Percentiles rank a stretch among this genome's conserved stretches.
Evolutionary conservation across 1,140 invertebrate species (phyloP).

Genomic region (Periplaneta americana): DNA sequence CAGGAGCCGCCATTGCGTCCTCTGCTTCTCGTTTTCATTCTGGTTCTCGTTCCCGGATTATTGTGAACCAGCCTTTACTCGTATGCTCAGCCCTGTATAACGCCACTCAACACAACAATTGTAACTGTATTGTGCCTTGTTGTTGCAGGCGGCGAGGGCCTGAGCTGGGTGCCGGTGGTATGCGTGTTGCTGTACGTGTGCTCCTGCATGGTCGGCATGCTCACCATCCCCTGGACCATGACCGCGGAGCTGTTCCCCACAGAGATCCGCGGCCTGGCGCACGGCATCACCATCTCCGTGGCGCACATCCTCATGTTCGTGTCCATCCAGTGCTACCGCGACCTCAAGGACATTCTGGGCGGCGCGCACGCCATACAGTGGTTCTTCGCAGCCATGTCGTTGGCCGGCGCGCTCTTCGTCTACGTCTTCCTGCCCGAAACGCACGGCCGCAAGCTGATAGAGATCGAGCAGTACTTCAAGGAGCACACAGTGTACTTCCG

Average conservation of each 20-base stretch:
- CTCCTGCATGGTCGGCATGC: slow-evolving; percentile 48
- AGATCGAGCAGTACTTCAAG: slow-evolving; percentile 58
- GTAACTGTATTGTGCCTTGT: no score
- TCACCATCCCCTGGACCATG: slow-evolving; percentile 55
- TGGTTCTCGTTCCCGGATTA: no score
- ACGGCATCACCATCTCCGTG: slow-evolving; percentile 43
- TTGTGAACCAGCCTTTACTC: no score
- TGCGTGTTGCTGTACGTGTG: slow-evolving; percentile 48
- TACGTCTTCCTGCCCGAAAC: slow-evolving; percentile 64
- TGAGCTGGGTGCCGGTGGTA: slow-evolving; percentile 33
- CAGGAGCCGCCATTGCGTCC: no score
- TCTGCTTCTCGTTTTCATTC: no score
- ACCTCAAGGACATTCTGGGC: slow-evolving; percentile 40
- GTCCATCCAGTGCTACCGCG: slow-evolving; percentile 44
- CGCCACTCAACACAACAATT: no score
- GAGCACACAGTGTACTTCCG: slow-evolving; percentile 34
- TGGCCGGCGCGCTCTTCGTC: slow-evolving; percentile 50
- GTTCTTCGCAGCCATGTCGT: slow-evolving; percentile 59
- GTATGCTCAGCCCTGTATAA: no score
- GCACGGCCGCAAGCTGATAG: slow-evolving; percentile 57
- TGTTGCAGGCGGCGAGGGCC: not conserved
- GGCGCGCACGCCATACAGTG: slow-evolving; percentile 55
- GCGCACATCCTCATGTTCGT: slow-evolving; percentile 49
- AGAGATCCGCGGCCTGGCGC: slow-evolving; percentile 50
- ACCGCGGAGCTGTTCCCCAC: slow-evolving; percentile 53